Evolutionary conservation across 1,140 invertebrate species (phyloP).

Genomic region (Calosoma granatense): DNA sequence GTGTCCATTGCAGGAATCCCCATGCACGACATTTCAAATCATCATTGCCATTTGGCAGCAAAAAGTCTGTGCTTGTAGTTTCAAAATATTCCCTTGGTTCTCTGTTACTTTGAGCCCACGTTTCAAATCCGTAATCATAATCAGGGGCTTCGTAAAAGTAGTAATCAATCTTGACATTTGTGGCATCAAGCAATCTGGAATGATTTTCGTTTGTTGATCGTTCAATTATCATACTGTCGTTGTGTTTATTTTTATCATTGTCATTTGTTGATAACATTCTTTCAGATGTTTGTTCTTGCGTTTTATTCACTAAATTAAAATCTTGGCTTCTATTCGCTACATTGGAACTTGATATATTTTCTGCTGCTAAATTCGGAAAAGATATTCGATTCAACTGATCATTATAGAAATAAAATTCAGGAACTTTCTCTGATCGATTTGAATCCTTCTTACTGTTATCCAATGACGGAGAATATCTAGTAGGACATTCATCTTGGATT

Average conservation of each 20-base stretch:
- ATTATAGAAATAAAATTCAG: slow-evolving; percentile 27
- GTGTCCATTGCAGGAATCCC: slow-evolving; percentile 4
- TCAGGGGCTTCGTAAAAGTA: slow-evolving; percentile 1
- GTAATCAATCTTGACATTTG: neutral
- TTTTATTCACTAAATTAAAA: no score
- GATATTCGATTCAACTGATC: slow-evolving; percentile 23
- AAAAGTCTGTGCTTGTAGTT: neutral
- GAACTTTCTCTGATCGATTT: slow-evolving; percentile 21
- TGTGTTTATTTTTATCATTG: no score
- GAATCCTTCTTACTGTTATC: slow-evolving; percentile 24
- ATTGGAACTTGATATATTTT: no score
- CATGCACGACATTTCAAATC: slow-evolving; percentile 13
- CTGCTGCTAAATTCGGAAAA: slow-evolving; percentile 17
- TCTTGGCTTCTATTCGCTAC: no score
- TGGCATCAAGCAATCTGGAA: neutral
- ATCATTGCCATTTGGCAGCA: slow-evolving; percentile 16
- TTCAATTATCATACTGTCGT: no score
- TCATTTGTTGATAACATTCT: no score
- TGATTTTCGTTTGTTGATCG: neutral
- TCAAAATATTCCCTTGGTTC: neutral
- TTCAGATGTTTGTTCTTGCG: neutral
- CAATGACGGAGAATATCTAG: slow-evolving; percentile 22
- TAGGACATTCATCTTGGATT: slow-evolving; percentile 41
- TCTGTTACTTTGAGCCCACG: neutral
- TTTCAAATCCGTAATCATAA: neutral